Evolutionary conservation across 2,113 vertebrate species (phyloP).

Genomic region (Forbesichthys agassizii): DNA sequence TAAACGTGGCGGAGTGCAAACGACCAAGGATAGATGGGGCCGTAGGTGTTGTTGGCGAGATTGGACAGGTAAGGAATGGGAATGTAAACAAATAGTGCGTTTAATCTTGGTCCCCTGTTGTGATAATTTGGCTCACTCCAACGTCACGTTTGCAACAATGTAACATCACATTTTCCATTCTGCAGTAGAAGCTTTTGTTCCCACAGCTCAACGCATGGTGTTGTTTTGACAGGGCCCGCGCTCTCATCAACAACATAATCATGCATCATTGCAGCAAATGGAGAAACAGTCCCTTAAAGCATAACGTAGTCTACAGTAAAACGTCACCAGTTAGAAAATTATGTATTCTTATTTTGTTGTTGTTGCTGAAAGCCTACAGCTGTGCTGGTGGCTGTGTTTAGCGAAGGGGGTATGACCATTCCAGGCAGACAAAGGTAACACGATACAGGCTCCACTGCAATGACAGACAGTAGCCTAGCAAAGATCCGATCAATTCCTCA

Average conservation of each 20-base stretch:
- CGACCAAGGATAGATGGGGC: slow-evolving; percentile 75
- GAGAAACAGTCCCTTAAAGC: slow-evolving; percentile 1
- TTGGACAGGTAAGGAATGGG: slow-evolving; percentile 70
- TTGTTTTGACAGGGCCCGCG: slow-evolving; percentile 46
- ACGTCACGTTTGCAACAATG: slow-evolving; percentile 9
- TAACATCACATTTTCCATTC: background rate
- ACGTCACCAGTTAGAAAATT: background rate
- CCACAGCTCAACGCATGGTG: slow-evolving; percentile 28
- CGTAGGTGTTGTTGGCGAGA: slow-evolving; percentile 64
- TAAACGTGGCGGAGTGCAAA: slow-evolving; percentile 76
- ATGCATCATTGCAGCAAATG: slow-evolving; percentile 43
- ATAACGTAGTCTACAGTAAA: background rate
- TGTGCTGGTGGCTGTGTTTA: background rate
- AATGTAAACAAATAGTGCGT: slow-evolving; percentile 22
- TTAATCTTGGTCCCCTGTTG: background rate
- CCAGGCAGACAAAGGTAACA: slow-evolving; percentile 75
- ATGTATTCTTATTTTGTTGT: background rate
- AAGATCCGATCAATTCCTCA: slow-evolving; percentile 51
- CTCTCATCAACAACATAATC: slow-evolving; percentile 37
- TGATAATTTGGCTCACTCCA: background rate
- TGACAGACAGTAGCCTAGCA: slow-evolving; percentile 60
- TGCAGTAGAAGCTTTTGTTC: slow-evolving; percentile 44
- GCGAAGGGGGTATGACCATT: slow-evolving; percentile 39
- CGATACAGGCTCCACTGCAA: slow-evolving; percentile 66
- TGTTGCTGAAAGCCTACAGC: slow-evolving; percentile 18